Conservation (phyloP, 1,140 invertebrate species). For the Hypsibius dujardini region DNA sequence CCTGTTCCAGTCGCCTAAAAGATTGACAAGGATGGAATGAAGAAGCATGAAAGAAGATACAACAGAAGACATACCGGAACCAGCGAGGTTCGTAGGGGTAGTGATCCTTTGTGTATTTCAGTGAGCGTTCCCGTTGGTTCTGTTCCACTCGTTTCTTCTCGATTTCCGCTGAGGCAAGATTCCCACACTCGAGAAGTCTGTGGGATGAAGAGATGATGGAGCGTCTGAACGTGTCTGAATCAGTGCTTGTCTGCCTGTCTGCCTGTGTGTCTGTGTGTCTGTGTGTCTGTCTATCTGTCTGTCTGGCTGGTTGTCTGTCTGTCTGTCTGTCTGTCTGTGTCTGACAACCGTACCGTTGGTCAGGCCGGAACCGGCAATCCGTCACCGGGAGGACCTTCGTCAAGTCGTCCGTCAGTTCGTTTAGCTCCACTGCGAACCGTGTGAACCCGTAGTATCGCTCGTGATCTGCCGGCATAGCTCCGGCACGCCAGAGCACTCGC, state of each 20-base stretch:
- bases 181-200: constrained; percentile 51
- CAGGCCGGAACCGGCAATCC: constrained; percentile 48
- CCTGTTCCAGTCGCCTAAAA: constrained; percentile 14
- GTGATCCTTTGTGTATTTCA: constrained; percentile 40
- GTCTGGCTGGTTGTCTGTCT: too few relatives aligned
- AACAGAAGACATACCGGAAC: constrained; percentile 41
- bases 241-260: too few relatives aligned
- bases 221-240: too few relatives aligned
- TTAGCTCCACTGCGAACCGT: constrained; percentile 62
- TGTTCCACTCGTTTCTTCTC: constrained; percentile 51
- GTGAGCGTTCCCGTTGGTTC: constrained; percentile 46
- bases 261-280: too few relatives aligned
- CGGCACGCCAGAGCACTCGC: constrained; percentile 29
- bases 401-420: constrained; percentile 51
- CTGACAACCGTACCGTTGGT: constrained; percentile 34
- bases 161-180: constrained; percentile 49
- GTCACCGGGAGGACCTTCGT: constrained; percentile 48
- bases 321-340: too few relatives aligned
- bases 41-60: neutral
- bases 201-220: neutral
- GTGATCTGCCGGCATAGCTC: constrained; percentile 57
- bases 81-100: constrained; percentile 40
- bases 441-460: constrained; percentile 68
- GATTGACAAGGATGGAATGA: neutral
- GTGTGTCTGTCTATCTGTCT: too few relatives aligned